These are phyloP conservation scores for Lycaon pictus DNA, from an alignment of 2,113 vertebrate species.

Conservation along the genomic window DNA sequence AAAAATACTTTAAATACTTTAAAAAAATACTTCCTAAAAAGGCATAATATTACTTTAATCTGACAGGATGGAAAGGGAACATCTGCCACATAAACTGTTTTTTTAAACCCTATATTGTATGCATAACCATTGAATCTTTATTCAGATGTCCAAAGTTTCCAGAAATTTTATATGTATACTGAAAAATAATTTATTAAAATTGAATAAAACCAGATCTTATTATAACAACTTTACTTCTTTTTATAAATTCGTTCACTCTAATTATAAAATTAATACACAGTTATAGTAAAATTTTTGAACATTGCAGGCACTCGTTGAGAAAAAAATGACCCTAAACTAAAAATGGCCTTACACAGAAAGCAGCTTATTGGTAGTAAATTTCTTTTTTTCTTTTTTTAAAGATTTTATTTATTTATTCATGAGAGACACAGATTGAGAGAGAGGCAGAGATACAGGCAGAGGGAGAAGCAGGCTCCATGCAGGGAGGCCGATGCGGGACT, in stretches of 20 bases:
- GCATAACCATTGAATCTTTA: not conserved
- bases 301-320: not conserved
- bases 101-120: constrained; percentile 34
- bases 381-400: not conserved
- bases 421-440: no score
- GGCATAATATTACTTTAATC: constrained; percentile 40
- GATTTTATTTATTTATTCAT: no score
- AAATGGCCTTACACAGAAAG: not conserved
- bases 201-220: not conserved
- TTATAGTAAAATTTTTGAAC: not conserved
- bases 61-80: constrained; percentile 51
- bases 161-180: constrained; percentile 38
- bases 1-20: not conserved
- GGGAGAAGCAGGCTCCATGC: no score
- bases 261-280: constrained; percentile 36
- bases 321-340: not conserved
- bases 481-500: no score
- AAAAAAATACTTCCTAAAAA: not conserved
- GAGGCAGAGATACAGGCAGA: no score
- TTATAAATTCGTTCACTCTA: not conserved
- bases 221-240: not conserved
- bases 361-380: not conserved
- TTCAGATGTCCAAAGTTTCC: constrained; percentile 23
- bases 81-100: constrained; percentile 52
- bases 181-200: constrained; percentile 46